Evolutionary conservation across 2,113 vertebrate species (phyloP).

Genomic region (Seriola aureovittata): DNA sequence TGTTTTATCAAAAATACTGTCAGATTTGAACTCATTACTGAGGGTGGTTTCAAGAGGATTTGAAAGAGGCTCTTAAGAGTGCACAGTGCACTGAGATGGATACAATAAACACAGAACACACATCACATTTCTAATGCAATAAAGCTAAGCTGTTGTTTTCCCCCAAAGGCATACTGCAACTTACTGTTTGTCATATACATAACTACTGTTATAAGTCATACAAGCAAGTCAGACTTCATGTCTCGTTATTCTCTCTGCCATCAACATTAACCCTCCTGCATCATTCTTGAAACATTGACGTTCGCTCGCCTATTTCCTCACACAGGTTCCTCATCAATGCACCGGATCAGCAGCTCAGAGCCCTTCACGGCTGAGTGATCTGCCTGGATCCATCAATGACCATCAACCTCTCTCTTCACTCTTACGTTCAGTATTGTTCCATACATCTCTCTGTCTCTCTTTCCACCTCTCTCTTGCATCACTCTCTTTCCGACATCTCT

Average conservation of each 20-base stretch:
- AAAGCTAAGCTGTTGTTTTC: constrained; percentile 17
- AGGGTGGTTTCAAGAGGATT: neutral
- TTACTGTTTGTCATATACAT: constrained; percentile 21
- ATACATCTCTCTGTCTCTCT: constrained; percentile 32
- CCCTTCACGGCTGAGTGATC: constrained; percentile 71
- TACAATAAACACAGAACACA: neutral
- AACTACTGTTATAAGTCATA: constrained; percentile 21
- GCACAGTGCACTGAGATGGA: neutral
- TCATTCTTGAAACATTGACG: constrained; percentile 20
- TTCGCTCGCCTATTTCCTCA: constrained; percentile 9
- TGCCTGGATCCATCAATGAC: constrained; percentile 64
- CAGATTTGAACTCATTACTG: neutral
- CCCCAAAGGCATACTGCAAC: constrained; percentile 25
- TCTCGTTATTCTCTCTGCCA: constrained; percentile 26
- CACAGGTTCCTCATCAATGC: constrained; percentile 43
- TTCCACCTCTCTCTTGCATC: constrained; percentile 21
- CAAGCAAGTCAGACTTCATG: neutral
- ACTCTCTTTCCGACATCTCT: constrained; percentile 9
- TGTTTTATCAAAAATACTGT: neutral
- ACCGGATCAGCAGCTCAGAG: constrained; percentile 42
- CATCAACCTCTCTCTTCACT: constrained; percentile 28
- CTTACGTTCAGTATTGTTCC: neutral
- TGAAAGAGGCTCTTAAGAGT: neutral
- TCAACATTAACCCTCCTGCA: constrained; percentile 15
- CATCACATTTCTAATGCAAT: neutral